A percentile compares a stretch with the other conserved stretches of the same genome.
Conservation (phyloP, 2,797 vertebrate species). For the Meriones psammophilus region DNA sequence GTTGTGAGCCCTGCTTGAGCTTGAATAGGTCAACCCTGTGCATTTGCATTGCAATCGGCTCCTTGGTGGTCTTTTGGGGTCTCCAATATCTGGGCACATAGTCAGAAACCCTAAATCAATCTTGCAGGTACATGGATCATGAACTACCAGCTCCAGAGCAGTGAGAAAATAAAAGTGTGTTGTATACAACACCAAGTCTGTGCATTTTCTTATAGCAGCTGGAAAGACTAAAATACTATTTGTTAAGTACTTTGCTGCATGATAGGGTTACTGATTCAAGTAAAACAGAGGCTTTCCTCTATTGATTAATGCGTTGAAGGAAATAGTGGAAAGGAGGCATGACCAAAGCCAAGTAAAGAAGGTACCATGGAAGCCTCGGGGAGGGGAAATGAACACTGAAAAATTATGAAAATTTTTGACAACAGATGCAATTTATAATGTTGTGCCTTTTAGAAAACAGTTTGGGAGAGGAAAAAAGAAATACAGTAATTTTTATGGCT, state of each 20-base stretch:
- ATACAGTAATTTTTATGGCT: not conserved
- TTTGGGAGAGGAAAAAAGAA: slow-evolving; percentile 31
- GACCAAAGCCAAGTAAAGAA: not conserved
- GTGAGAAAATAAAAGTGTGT: not conserved
- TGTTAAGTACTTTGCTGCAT: not conserved
- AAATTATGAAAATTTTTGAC: not conserved
- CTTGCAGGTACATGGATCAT: not conserved
- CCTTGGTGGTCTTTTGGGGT: no score
- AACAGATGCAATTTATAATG: not conserved
- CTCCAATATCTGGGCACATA: no score
- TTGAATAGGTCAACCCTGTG: no score
- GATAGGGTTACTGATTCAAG: not conserved
- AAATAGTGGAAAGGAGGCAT: not conserved
- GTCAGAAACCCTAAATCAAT: not conserved
- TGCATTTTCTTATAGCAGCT: not conserved
- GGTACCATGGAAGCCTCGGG: not conserved
- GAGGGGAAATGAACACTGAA: not conserved
- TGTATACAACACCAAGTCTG: not conserved
- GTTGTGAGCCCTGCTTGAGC: no score
- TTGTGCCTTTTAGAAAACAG: not conserved
- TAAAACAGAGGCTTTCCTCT: not conserved
- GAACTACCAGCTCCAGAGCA: not conserved
- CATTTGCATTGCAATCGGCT: no score
- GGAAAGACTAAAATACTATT: not conserved
- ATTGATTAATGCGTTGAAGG: not conserved